These are phyloP conservation scores for Takifugu flavidus DNA, from an alignment of 2,113 vertebrate species.

Conservation along the genomic window DNA sequence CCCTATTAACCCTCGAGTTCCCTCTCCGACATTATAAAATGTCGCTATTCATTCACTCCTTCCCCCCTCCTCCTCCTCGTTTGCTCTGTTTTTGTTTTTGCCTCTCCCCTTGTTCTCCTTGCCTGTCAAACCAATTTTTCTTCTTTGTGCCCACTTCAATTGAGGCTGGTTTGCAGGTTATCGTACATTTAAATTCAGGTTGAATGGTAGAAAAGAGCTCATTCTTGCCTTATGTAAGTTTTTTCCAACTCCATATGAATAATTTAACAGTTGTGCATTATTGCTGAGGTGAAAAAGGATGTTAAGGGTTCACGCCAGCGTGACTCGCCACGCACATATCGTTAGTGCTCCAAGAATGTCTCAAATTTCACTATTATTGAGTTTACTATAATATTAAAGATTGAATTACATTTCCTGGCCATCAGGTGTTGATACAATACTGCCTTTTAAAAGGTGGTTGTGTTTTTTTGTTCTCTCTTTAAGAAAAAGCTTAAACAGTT, in stretches of 20 bases:
- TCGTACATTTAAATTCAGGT: not conserved
- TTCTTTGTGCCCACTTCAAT: conserved; percentile 19
- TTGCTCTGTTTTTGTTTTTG: too few species aligned
- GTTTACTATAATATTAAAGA: not conserved
- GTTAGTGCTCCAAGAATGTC: too few species aligned
- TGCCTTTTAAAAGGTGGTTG: not conserved
- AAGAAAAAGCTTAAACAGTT: conserved; percentile 84
- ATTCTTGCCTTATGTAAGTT: not conserved
- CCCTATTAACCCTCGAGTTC: too few species aligned
- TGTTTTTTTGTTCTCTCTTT: conserved; percentile 3
- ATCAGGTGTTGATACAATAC: not conserved
- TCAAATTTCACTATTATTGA: not conserved
- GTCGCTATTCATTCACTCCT: too few species aligned
- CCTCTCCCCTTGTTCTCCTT: not conserved
- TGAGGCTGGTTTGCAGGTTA: conserved; percentile 10
- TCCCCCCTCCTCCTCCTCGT: not conserved
- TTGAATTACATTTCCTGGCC: not conserved
- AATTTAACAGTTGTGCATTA: not conserved
- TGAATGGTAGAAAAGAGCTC: conserved; percentile 14
- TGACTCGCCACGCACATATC: too few species aligned
- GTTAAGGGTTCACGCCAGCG: too few species aligned
- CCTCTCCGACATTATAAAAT: too few species aligned
- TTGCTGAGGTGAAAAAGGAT: not conserved
- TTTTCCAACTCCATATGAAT: too few species aligned
- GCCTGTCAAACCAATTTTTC: not conserved